A percentile compares a stretch with the other conserved stretches of the same genome.
These are phyloP conservation scores for Mayetiola destructor DNA, from an alignment of 2,888 invertebrate genomes.

Conservation along the genomic window DNA sequence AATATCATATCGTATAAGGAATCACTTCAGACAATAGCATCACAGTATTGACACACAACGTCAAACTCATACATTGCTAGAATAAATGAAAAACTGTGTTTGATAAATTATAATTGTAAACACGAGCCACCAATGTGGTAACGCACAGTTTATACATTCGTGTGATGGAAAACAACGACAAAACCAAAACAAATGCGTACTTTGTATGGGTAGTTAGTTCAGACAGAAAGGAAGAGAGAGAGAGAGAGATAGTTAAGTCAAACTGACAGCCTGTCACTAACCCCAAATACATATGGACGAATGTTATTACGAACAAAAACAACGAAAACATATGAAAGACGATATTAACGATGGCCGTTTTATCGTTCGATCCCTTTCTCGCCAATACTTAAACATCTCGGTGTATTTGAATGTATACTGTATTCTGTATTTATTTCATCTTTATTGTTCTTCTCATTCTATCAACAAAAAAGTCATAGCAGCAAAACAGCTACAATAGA, in stretches of 20 bases:
- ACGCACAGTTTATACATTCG: background rate
- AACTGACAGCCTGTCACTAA: slow-evolving; percentile 5
- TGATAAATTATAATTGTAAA: slow-evolving; percentile 5
- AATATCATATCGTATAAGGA: background rate
- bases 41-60: background rate
- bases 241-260: no score
- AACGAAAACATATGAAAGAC: no score
- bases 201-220: background rate
- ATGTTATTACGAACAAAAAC: no score
- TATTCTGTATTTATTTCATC: no score
- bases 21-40: background rate
- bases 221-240: background rate
- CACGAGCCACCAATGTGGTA: background rate
- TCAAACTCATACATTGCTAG: no score
- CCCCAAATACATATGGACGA: no score
- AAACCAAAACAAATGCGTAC: slow-evolving; percentile 2
- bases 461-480: background rate
- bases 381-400: no score
- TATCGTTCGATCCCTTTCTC: no score
- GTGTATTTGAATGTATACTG: no score
- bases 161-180: background rate
- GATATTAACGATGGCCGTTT: no score
- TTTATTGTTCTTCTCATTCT: no score
- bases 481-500: background rate
- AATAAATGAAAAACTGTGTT: background rate